A percentile compares a stretch with the other conserved stretches of the same genome.
Conservation (phyloP, 2,797 vertebrate species). For the Hydrophis major region DNA sequence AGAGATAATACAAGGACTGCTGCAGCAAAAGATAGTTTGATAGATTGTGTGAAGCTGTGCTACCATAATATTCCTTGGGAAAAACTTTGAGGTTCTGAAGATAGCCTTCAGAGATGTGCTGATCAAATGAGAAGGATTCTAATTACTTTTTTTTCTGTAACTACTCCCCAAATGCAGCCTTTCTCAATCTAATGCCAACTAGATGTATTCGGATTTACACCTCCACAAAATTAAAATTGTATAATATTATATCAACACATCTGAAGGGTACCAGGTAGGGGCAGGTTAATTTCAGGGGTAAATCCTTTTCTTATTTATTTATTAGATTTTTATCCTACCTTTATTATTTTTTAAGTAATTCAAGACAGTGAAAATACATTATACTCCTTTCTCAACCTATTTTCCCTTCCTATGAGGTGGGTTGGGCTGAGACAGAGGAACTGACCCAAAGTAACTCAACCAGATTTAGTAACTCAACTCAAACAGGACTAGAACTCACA, state of each 20-base stretch:
- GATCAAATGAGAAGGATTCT: neutral
- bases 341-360: neutral
- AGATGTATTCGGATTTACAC: neutral
- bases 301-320: neutral
- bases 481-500: neutral
- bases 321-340: neutral
- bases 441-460: neutral
- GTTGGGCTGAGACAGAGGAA: neutral
- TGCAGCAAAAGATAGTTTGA: neutral
- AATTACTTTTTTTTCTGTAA: neutral
- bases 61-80: neutral
- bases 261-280: neutral
- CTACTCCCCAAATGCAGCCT: neutral
- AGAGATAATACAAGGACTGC: neutral
- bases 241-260: neutral
- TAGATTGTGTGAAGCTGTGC: neutral
- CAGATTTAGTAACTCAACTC: neutral
- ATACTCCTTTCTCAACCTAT: neutral
- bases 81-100: constrained; percentile 6
- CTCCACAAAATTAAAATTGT: neutral
- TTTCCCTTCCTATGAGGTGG: neutral
- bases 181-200: neutral
- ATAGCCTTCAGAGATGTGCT: neutral
- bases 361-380: neutral
- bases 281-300: neutral